Percentiles rank a stretch among this genome's conserved stretches.
Conservation (phyloP, 2,797 vertebrate genomes). For the Sarcophilus harrisii region DNA sequence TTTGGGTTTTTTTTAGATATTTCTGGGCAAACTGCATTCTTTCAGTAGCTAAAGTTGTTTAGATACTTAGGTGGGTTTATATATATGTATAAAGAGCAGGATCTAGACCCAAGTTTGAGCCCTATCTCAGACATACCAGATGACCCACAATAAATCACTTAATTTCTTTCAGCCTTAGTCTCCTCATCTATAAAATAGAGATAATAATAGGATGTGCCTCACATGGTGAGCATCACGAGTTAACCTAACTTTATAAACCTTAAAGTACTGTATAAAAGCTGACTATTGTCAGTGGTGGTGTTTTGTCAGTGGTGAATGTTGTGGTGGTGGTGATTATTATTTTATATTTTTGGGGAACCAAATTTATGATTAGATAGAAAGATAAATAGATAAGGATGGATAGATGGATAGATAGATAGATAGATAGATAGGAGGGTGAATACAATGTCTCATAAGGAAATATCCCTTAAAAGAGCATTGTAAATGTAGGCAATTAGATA, state of each 20-base stretch:
- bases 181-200: not conserved
- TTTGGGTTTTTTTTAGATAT: not conserved
- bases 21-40: not conserved
- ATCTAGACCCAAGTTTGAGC: not conserved
- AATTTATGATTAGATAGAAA: too few relatives aligned
- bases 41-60: not conserved
- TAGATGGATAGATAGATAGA: too few relatives aligned
- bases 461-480: not conserved
- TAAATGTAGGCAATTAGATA: not conserved
- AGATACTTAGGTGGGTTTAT: not conserved
- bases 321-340: not conserved
- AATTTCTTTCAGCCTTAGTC: not conserved
- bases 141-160: not conserved
- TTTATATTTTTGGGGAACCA: not conserved
- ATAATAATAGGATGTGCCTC: not conserved
- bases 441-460: not conserved
- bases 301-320: too few relatives aligned
- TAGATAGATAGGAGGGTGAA: too few relatives aligned
- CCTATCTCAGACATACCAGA: not conserved
- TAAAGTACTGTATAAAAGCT: not conserved
- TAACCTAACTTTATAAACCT: not conserved
- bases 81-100: not conserved
- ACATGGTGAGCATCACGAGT: not conserved
- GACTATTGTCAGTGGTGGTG: not conserved
- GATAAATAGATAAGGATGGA: too few relatives aligned